These are phyloP conservation scores for Saturnia japonica DNA, from an alignment of 2,888 invertebrate species.

Conservation along the genomic window DNA sequence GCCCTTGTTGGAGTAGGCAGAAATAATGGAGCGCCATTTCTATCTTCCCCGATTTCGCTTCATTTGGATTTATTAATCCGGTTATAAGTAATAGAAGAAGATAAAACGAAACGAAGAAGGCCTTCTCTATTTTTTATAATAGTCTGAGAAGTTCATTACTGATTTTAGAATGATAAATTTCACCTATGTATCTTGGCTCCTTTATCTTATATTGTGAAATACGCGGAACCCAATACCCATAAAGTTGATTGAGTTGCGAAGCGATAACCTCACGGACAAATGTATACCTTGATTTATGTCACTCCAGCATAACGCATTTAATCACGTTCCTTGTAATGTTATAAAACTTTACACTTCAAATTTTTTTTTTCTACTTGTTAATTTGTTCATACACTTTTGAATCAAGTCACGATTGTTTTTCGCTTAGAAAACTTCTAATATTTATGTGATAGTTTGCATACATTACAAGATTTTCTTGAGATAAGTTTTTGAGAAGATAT, in stretches of 20 bases:
- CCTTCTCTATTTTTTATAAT: too few species aligned
- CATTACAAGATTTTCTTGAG: not conserved
- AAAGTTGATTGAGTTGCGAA: not conserved
- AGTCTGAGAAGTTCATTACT: too few species aligned
- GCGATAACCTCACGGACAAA: not conserved
- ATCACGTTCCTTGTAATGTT: not conserved
- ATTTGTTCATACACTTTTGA: not conserved
- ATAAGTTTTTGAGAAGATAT: too few species aligned
- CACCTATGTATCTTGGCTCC: not conserved
- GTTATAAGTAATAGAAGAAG: not conserved
- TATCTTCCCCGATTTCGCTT: not conserved
- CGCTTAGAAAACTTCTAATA: not conserved
- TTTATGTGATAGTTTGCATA: not conserved
- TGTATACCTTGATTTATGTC: not conserved
- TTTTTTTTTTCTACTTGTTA: not conserved
- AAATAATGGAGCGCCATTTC: too few species aligned
- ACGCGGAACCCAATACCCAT: too few species aligned
- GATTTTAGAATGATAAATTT: not conserved
- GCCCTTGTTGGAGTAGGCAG: too few species aligned
- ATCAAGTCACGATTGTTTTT: not conserved
- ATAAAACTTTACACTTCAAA: too few species aligned
- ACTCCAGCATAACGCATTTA: not conserved
- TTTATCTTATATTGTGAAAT: not conserved
- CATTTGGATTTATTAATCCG: not conserved
- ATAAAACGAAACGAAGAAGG: not conserved